Evolutionary conservation across 2,113 vertebrate genomes (phyloP).

Genomic region (Etheostoma cragini): DNA sequence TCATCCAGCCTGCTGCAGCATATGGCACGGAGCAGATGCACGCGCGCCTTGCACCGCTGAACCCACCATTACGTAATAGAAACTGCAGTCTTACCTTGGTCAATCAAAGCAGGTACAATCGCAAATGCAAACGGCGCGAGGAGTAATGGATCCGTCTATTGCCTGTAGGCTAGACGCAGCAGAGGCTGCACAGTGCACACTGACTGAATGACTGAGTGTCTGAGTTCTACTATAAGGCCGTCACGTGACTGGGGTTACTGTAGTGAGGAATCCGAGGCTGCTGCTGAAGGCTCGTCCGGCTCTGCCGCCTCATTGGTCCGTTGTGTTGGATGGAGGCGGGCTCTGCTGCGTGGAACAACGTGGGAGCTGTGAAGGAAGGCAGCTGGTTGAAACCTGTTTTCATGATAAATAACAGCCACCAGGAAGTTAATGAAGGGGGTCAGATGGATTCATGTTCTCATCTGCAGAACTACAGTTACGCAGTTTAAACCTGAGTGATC

Average conservation of each 20-base stretch:
- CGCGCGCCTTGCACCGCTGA: conserved; percentile 23
- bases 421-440: neutral
- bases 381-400: neutral
- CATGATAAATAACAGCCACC: conserved; percentile 2
- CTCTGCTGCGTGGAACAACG: conserved; percentile 59
- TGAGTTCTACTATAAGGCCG: conserved; percentile 78
- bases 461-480: neutral
- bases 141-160: neutral
- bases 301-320: conserved; percentile 84
- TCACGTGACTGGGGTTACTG: conserved; percentile 80
- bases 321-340: conserved; percentile 68
- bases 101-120: conserved; percentile 8
- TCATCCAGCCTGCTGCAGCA: conserved; percentile 69
- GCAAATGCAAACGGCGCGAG: conserved; percentile 10
- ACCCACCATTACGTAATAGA: neutral
- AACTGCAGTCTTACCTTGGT: conserved; percentile 57
- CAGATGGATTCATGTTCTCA: neutral
- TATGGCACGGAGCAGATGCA: conserved; percentile 33
- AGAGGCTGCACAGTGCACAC: conserved; percentile 70
- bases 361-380: conserved; percentile 23
- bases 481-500: neutral
- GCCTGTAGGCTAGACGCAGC: conserved; percentile 68
- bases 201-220: neutral
- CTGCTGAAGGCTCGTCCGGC: conserved; percentile 91
- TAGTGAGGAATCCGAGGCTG: conserved; percentile 81